Evolutionary conservation across 2,888 invertebrate species (phyloP), one percentile per base, ranked within the genome.

Genomic region (Itoplectis maculator): DNA sequence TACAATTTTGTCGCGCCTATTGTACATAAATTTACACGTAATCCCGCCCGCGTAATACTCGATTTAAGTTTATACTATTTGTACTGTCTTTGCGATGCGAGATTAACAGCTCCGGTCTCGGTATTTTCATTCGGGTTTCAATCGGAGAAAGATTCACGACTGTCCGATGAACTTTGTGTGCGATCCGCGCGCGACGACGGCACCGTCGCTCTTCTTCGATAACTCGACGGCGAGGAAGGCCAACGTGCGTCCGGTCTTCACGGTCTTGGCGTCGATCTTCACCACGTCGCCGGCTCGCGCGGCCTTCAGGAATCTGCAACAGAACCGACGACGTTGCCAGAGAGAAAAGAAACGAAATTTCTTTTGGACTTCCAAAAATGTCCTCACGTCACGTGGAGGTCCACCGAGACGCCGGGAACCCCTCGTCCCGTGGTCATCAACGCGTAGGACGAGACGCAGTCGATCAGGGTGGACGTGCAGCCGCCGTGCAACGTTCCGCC

Each of bases 161-260:
- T 63, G 63, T 40, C 85, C 86, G 79, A 95, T 91, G 91, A 94
- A 97, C 92, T 98, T 98, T 0, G 97, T 97, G 91, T 99, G 98
- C 78, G 95, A 94, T 49, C 98, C 98, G 83, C 95, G 96, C 4
- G 97, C 98, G 68, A 99, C 92, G 0, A 98, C 87, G 61, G 94
- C 94, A 73, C 96, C 96, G 81, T 95, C 96, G 7, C 94, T 93
- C 92, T 97, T 98, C 82, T 96, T 96, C 56, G 94, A 95, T 0
- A 99, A 94, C 87, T 96, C 95, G 13, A 98, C 97, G 88, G 96
- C 95, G 9, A 98, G 93, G 91, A 97, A 98, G 0, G 98, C 98
- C 82, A 98, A 93, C 66, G 95, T 96, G 87, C 95, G 96, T 0
- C 98, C 98, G 54, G 95, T 94, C 93, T 96, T 96, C 35, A 96